Evolutionary conservation across 1,140 invertebrate genomes (phyloP).

Genomic region (Diploscapter pachys): DNA sequence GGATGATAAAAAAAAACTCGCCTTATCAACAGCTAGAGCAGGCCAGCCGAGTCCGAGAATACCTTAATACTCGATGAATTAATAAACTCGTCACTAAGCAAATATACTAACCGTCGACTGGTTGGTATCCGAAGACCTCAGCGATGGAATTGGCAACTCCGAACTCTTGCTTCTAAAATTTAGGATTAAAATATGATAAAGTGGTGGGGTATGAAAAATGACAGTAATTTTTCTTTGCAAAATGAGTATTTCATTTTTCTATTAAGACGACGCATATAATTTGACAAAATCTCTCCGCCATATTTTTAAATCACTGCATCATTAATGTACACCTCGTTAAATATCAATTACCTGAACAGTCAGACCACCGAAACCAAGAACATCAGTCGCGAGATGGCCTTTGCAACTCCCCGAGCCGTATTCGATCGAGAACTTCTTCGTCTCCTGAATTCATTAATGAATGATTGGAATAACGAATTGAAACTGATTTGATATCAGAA

Average conservation of each 20-base stretch:
- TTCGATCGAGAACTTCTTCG: conserved; percentile 38
- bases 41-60: conserved; percentile 49
- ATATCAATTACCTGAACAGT: conserved; percentile 7
- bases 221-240: too few species aligned
- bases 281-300: too few species aligned
- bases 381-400: conserved; percentile 36
- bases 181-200: too few species aligned
- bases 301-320: too few species aligned
- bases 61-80: conserved; percentile 5
- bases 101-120: conserved; percentile 35
- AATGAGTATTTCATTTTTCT: too few species aligned
- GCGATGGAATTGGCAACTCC: conserved; percentile 42
- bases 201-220: too few species aligned
- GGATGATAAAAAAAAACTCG: too few species aligned
- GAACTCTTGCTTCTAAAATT: conserved; percentile 32
- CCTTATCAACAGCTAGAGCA: conserved; percentile 42
- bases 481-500: too few species aligned
- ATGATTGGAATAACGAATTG: too few species aligned
- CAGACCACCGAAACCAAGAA: conserved; percentile 38
- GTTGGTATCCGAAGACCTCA: conserved; percentile 47
- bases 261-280: too few species aligned
- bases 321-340: too few species aligned
- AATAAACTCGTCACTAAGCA: conserved; percentile 9
- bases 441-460: conserved; percentile 11
- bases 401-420: conserved; percentile 43